Conservation (phyloP, 2,113 vertebrate species). For the Athene noctua region DNA sequence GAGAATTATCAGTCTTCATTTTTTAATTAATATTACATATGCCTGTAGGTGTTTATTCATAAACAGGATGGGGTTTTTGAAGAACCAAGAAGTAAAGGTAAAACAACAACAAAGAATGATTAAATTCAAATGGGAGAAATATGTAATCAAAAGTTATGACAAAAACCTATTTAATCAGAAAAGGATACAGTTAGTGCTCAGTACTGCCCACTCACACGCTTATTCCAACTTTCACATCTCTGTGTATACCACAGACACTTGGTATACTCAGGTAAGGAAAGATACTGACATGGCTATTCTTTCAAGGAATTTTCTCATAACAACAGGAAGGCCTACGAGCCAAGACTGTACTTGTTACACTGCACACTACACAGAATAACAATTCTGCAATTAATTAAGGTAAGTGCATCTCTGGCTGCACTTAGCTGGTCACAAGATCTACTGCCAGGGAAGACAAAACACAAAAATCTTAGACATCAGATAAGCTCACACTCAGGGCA, state of each 20-base stretch:
- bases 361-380: background rate
- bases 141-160: background rate
- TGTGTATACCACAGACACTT: background rate
- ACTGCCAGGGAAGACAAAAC: background rate
- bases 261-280: background rate
- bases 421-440: background rate
- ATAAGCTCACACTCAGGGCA: conserved; percentile 52
- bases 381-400: background rate
- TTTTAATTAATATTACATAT: background rate
- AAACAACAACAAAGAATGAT: background rate
- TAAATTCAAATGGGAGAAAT: background rate
- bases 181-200: background rate
- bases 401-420: background rate
- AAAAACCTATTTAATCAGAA: background rate
- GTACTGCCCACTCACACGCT: background rate
- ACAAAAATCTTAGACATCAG: background rate
- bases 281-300: background rate
- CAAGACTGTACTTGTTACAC: background rate
- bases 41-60: background rate
- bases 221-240: background rate
- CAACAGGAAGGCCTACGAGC: background rate
- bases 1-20: background rate
- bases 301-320: background rate
- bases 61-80: background rate
- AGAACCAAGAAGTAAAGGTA: background rate